A percentile compares a stretch with the other conserved stretches of the same genome.
Conservation (phyloP, 2,113 vertebrate species). For the Scatophagus argus region DNA sequence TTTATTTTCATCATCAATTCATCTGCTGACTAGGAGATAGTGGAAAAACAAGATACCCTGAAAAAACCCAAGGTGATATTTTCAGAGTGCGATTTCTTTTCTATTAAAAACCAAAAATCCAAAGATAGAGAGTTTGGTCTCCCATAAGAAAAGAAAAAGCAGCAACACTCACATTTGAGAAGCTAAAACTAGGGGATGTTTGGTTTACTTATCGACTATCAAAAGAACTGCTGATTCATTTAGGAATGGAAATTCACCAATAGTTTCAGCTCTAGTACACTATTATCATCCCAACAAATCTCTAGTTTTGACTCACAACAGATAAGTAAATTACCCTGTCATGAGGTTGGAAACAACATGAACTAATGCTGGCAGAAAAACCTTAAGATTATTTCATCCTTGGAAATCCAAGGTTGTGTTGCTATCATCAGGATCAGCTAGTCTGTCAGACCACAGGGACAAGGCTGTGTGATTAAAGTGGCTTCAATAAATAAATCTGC, state of each 20-base stretch:
- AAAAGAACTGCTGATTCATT: too few relatives aligned
- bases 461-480: conserved; percentile 54
- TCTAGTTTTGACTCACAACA: background rate
- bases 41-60: background rate
- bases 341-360: background rate
- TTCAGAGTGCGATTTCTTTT: background rate
- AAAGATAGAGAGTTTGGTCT: background rate
- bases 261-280: background rate
- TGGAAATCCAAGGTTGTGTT: conserved; percentile 44
- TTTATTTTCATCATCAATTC: background rate
- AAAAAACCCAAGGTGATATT: background rate
- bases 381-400: conserved; percentile 10
- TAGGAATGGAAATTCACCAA: background rate
- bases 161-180: background rate
- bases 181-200: background rate
- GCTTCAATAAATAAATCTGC: conserved; percentile 42
- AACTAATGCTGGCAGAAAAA: conserved; percentile 1
- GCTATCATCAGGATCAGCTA: conserved; percentile 42
- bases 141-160: background rate
- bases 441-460: conserved; percentile 46
- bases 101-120: background rate
- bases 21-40: background rate
- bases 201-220: background rate
- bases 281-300: background rate
- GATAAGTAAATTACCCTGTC: background rate